Base-by-base conservation (phyloP, 2,113 vertebrate genomes). In the Phycodurus eques region DNA sequence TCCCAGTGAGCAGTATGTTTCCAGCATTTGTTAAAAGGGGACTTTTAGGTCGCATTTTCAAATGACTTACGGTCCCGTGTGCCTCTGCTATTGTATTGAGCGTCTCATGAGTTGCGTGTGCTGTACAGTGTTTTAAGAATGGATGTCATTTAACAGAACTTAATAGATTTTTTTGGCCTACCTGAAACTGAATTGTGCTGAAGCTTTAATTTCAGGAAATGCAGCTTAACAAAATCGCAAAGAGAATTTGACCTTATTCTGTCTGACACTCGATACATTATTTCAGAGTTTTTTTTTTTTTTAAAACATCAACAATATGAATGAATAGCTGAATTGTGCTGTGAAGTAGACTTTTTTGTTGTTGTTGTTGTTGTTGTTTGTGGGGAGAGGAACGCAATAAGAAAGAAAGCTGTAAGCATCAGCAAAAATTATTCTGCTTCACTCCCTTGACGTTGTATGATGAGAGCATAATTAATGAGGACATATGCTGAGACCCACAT, bases 381-480 rank as follows among this genome's bases (percentile, higher is more conserved):
- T 15, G 27, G 4, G 9, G 3, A n/a, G 31, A 44, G n/a, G 64
- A 13, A 27, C 61, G 42, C n/a, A 64, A 72, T 53, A 49, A 70
- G 22, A 31, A 15, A 43, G 22, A 56, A 61, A 59, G 19, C 42
- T 14, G 22, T 59, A 63, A 75, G n/a, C 68, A 74, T 71, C 31
- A 75, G 56, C 63, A 20, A 13, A 78, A 69, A 22, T 53, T 15
- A 43, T 74, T 79, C 68, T 67, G 63, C 70, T 67, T 81, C 53
- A 51, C 17, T 72, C 66, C 71, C 39, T 64, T 62, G 57, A 62
- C 75, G 33, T 77, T 64, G 33, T 77, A 68, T 66, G 75, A 86
- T 19, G 42, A 68, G 67, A 66, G 19, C 57, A 76, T 81, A 80
- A 76, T 80, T 79, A 80, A 85, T 83, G 75, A 73, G 70, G 80